Evolutionary conservation across 2,888 invertebrate species (phyloP).

Genomic region (Sepioteuthis lessoniana): DNA sequence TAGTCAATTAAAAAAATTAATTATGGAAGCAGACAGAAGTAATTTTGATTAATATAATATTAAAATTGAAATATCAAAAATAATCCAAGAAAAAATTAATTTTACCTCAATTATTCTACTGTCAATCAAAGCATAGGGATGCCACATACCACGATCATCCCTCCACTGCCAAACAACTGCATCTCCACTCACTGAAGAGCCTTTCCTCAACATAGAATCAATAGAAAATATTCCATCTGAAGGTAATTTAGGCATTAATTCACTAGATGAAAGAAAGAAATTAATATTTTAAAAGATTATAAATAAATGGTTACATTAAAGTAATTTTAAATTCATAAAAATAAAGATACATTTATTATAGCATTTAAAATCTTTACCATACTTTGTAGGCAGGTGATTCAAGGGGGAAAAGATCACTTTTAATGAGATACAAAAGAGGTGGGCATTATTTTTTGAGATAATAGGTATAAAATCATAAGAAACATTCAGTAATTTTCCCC

Average conservation of each 20-base stretch:
- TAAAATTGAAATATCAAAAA: background rate
- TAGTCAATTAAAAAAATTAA: background rate
- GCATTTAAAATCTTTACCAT: too few relatives aligned
- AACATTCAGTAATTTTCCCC: too few relatives aligned
- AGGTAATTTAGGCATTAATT: slow-evolving; percentile 96
- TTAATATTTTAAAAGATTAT: background rate
- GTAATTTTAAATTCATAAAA: background rate
- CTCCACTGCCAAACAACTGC: slow-evolving; percentile 97
- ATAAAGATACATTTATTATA: too few relatives aligned
- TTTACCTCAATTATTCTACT: slow-evolving; percentile 91
- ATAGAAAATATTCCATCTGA: slow-evolving; percentile 96
- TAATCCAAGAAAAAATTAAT: background rate
- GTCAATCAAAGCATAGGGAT: slow-evolving; percentile 93
- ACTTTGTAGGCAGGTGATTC: too few relatives aligned
- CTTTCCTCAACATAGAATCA: slow-evolving; percentile 83
- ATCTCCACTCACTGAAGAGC: slow-evolving; percentile 79
- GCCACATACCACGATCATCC: slow-evolving; percentile 92
- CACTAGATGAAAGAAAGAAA: slow-evolving; percentile 76
- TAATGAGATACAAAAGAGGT: too few relatives aligned
- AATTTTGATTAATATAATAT: background rate
- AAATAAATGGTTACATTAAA: background rate
- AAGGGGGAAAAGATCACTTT: too few relatives aligned
- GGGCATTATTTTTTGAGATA: too few relatives aligned
- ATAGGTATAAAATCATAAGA: too few relatives aligned
- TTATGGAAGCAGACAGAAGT: background rate